These are phyloP conservation scores for Micropterix aruncella DNA, from an alignment of 2,888 invertebrate species.

Conservation along the genomic window DNA sequence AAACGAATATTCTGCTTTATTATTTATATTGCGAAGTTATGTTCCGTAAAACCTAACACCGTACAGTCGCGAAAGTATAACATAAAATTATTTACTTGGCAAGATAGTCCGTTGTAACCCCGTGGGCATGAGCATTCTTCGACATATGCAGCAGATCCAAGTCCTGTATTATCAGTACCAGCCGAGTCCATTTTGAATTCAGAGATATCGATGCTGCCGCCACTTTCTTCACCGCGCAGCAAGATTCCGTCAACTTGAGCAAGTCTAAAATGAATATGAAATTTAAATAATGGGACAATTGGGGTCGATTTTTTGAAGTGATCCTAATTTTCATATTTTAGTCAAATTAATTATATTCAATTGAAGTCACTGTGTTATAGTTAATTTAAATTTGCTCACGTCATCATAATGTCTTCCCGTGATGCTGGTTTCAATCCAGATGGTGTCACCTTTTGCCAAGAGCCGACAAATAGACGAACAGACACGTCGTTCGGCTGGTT, in stretches of 20 bases:
- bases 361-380: too few species aligned
- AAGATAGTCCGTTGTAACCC: constrained; percentile 73
- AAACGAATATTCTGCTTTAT: too few species aligned
- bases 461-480: constrained; percentile 57
- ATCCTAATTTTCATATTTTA: too few species aligned
- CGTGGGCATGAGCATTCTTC: constrained; percentile 84
- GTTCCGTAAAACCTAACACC: too few species aligned
- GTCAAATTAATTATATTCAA: too few species aligned
- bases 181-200: constrained; percentile 74
- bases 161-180: constrained; percentile 53
- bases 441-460: constrained; percentile 51
- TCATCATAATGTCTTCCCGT: constrained; percentile 93
- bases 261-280: too few species aligned
- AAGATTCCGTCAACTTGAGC: constrained; percentile 74
- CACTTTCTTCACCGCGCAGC: constrained; percentile 54
- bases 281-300: too few species aligned
- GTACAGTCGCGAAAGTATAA: too few species aligned
- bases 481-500: constrained; percentile 37
- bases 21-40: too few species aligned
- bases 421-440: constrained; percentile 45
- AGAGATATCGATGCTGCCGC: constrained; percentile 55
- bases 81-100: constrained; percentile 45
- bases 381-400: constrained; percentile 24
- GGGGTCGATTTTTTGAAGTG: too few species aligned
- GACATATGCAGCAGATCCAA: constrained; percentile 68